Percentiles rank a stretch among this genome's conserved stretches.
Conservation (phyloP, 2,797 vertebrate genomes). For the Acrossocheilus wenchowensis region DNA sequence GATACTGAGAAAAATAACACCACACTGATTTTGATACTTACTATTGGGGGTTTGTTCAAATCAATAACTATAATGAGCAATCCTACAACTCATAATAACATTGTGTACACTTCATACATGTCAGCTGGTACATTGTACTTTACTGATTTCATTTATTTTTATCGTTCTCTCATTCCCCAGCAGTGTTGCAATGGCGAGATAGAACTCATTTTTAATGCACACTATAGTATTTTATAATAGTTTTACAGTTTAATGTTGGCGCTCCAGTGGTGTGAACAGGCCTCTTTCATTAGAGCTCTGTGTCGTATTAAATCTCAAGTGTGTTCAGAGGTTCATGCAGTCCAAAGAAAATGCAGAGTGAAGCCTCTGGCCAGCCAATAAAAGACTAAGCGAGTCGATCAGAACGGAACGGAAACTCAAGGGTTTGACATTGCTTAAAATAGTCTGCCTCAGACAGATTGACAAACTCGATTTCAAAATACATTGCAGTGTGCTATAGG, state of each 20-base stretch:
- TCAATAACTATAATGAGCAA: background rate
- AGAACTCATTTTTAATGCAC: background rate
- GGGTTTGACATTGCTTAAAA: slow-evolving; percentile 8
- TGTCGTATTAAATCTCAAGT: slow-evolving; percentile 63
- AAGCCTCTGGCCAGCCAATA: slow-evolving; percentile 39
- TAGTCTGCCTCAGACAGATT: slow-evolving; percentile 10
- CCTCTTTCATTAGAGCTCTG: slow-evolving; percentile 64
- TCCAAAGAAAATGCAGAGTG: slow-evolving; percentile 64
- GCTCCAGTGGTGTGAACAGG: slow-evolving; percentile 54
- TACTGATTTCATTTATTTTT: background rate
- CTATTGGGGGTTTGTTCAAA: background rate
- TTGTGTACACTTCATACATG: background rate
- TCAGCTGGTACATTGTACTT: slow-evolving; percentile 8
- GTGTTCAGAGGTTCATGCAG: slow-evolving; percentile 64
- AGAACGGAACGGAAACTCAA: background rate
- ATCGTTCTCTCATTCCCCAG: background rate
- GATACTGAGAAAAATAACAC: background rate
- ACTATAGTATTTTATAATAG: slow-evolving; percentile 43
- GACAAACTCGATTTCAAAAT: background rate
- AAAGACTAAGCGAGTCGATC: background rate
- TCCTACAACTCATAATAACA: background rate
- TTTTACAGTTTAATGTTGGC: slow-evolving; percentile 50
- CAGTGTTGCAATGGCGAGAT: slow-evolving; percentile 16
- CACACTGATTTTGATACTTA: background rate
- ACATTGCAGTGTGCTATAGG: background rate